These are phyloP conservation scores for Microtus richardsoni DNA, from an alignment of 2,113 vertebrate species.

Conservation along the genomic window DNA sequence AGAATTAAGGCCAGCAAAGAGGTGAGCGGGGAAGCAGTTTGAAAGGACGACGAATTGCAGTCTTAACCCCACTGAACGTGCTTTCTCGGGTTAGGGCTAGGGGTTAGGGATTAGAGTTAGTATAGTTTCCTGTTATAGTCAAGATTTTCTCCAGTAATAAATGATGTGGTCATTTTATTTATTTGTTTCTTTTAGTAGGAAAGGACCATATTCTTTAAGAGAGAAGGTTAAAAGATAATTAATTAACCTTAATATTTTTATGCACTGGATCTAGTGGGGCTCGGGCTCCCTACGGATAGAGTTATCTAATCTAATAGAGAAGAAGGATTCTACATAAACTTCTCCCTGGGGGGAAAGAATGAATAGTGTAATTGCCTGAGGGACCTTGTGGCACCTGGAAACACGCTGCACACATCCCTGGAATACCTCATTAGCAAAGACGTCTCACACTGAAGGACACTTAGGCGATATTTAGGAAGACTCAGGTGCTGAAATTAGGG, in stretches of 20 bases:
- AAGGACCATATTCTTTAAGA: not conserved
- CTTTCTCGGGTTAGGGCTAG: not conserved
- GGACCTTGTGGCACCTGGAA: conserved; percentile 55
- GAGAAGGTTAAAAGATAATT: not conserved
- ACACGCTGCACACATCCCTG: not conserved
- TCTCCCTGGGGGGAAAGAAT: conserved; percentile 55
- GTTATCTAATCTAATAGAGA: conserved; percentile 69
- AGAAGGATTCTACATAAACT: conserved; percentile 59
- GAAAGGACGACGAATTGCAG: not conserved
- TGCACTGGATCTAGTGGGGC: not conserved
- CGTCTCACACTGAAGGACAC: not conserved
- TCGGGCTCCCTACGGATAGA: conserved; percentile 23
- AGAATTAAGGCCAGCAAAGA: not conserved
- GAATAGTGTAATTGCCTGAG: conserved; percentile 65
- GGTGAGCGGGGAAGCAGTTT: not conserved
- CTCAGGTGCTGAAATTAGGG: not conserved
- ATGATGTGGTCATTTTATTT: not conserved
- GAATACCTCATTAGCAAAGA: not conserved
- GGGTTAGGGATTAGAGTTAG: not conserved
- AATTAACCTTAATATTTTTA: conserved; percentile 39
- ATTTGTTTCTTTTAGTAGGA: not conserved
- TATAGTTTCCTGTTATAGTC: not conserved
- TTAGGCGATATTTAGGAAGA: not conserved
- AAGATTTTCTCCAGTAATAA: not conserved
- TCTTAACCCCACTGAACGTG: not conserved